Evolutionary conservation across 2,797 vertebrate genomes (phyloP).

Genomic region (Gymnodraco acuticeps): DNA sequence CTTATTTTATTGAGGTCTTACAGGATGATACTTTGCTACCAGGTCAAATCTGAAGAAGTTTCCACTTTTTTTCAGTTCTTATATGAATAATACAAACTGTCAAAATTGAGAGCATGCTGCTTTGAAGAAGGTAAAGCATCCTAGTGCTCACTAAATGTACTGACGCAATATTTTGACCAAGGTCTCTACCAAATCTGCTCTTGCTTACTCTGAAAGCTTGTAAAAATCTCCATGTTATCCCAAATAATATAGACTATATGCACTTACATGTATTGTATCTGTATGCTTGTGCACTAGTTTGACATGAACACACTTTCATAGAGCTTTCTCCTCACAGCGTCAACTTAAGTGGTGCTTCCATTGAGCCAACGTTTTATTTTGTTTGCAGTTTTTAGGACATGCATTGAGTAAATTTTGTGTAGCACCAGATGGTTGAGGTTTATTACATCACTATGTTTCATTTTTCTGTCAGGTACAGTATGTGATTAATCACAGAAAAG

Average conservation of each 20-base stretch:
- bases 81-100: background rate
- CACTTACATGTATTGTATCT: background rate
- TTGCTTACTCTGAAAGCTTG: background rate
- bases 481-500: constrained; percentile 43
- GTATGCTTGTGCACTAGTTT: background rate
- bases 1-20: background rate
- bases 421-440: constrained; percentile 38
- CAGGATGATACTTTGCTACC: background rate
- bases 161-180: background rate
- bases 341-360: background rate
- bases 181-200: background rate
- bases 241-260: background rate
- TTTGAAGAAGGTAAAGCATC: background rate
- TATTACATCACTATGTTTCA: constrained; percentile 10
- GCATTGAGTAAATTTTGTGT: constrained; percentile 9
- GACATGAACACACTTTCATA: background rate
- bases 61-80: background rate
- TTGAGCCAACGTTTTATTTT: background rate
- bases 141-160: background rate
- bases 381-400: background rate
- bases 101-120: background rate
- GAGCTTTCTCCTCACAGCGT: background rate
- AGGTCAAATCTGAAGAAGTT: background rate
- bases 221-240: background rate
- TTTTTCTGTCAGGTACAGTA: constrained; percentile 21